Conservation (phyloP, 2,797 vertebrate genomes). For the Eulemur coronatus region DNA sequence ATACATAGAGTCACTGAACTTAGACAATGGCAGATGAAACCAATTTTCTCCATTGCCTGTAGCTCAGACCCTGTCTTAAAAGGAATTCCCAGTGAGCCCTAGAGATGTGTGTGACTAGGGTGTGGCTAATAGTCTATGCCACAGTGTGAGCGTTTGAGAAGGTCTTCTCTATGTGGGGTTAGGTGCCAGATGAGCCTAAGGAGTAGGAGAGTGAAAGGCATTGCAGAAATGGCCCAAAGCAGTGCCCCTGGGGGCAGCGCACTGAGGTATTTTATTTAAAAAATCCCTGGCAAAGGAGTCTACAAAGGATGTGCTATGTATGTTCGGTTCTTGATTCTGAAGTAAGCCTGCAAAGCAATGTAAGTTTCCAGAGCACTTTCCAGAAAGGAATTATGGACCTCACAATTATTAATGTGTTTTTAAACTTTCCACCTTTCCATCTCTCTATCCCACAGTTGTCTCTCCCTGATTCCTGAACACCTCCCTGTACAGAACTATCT, state of each 20-base stretch:
- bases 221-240: neutral
- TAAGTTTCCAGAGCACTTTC: neutral
- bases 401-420: neutral
- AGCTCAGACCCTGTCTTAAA: constrained; percentile 7
- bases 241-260: neutral
- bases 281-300: neutral
- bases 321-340: constrained; percentile 22
- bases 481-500: neutral
- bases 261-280: neutral
- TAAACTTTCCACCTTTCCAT: neutral
- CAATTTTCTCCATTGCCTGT: neutral
- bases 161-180: neutral
- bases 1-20: neutral
- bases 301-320: neutral
- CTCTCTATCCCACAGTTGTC: neutral
- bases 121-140: neutral
- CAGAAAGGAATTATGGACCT: neutral
- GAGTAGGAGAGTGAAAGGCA: neutral
- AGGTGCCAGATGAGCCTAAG: neutral
- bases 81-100: neutral
- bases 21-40: neutral
- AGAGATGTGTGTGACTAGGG: neutral
- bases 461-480: neutral
- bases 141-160: neutral
- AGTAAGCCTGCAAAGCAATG: neutral